A percentile compares a stretch with the other conserved stretches of the same genome.
These are phyloP conservation scores for Charanyca ferruginea DNA, from an alignment of 2,888 invertebrate genomes.

Conservation along the genomic window DNA sequence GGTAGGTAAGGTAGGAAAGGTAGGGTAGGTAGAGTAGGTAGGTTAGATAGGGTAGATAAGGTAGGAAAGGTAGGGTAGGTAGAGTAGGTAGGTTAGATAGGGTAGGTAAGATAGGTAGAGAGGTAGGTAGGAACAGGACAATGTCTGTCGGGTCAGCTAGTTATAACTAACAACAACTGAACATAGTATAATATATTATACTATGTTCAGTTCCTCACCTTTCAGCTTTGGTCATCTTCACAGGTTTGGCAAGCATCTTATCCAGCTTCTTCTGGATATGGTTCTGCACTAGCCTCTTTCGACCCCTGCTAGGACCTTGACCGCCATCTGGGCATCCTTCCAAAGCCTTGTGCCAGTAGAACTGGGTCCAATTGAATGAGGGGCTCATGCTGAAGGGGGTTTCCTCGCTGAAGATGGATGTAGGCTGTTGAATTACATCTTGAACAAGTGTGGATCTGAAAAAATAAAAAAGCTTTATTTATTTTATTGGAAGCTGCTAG, in stretches of 20 bases:
- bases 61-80: too few species aligned
- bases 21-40: too few species aligned
- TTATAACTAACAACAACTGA: too few species aligned
- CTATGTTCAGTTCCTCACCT: constrained; percentile 52
- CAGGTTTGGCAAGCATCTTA: constrained; percentile 70
- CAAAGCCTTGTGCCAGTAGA: constrained; percentile 47
- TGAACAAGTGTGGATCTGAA: constrained; percentile 4
- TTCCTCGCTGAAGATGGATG: not conserved
- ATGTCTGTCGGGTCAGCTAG: too few species aligned
- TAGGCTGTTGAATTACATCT: not conserved
- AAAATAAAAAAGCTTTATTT: not conserved
- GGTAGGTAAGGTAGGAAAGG: too few species aligned
- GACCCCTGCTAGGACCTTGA: constrained; percentile 30
- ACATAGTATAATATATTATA: too few species aligned
- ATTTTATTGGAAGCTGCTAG: too few species aligned
- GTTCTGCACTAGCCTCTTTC: constrained; percentile 28
- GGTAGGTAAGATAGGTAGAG: too few species aligned
- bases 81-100: too few species aligned
- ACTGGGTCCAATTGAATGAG: constrained; percentile 41
- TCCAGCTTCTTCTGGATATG: constrained; percentile 69
- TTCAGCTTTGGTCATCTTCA: constrained; percentile 71
- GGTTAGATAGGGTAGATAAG: too few species aligned
- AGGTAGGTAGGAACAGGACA: too few species aligned
- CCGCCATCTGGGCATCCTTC: constrained; percentile 5
- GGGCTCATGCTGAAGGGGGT: constrained; percentile 26